Conservation (phyloP, 2,797 vertebrate species). For the Vultur gryphus region DNA sequence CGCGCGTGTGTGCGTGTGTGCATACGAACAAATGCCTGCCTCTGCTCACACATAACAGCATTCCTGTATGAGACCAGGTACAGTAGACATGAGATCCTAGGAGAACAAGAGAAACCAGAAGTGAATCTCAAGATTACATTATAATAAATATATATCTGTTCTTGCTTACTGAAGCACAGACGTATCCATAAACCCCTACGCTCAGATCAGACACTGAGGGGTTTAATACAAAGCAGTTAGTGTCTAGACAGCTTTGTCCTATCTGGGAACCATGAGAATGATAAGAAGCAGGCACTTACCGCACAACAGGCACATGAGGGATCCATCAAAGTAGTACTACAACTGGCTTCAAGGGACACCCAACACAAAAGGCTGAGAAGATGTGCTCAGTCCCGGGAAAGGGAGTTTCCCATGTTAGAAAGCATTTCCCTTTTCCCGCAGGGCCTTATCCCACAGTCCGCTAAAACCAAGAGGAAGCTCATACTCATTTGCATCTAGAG, state of each 20-base stretch:
- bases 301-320: neutral
- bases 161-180: neutral
- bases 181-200: neutral
- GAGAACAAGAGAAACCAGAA: neutral
- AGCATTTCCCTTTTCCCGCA: neutral
- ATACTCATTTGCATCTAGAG: neutral
- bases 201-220: neutral
- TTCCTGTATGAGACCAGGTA: neutral
- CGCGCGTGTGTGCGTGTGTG: too few relatives aligned
- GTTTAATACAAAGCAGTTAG: neutral
- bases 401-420: neutral
- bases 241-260: neutral
- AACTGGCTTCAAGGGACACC: neutral
- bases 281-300: neutral
- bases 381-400: accelerated
- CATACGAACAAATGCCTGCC: neutral
- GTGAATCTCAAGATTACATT: neutral
- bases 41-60: neutral
- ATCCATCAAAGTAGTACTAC: neutral
- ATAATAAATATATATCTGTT: neutral
- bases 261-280: neutral
- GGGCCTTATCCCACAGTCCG: neutral
- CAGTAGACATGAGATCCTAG: neutral
- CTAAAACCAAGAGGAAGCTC: neutral
- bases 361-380: neutral